Evolutionary conservation across 1,140 invertebrate species (phyloP), one percentile per base, ranked within the genome.

Genomic region (Alviniconcha marisindica): DNA sequence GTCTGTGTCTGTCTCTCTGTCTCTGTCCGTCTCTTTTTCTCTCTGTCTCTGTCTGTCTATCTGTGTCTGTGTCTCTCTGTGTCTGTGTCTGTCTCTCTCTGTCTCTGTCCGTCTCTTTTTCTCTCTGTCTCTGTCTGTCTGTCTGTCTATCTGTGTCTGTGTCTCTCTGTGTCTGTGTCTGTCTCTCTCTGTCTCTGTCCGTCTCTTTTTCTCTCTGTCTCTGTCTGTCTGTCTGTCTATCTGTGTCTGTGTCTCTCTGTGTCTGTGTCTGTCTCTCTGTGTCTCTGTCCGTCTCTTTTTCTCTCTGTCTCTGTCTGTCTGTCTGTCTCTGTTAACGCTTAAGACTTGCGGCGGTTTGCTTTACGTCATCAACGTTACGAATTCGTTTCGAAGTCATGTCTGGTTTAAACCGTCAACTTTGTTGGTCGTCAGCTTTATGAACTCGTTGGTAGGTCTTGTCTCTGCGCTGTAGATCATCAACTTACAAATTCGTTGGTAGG

Each of bases 111-210:
- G 15, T 78, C 77, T 78, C 48, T 56, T 31, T 78, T 44, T 78
- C 36, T 38, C 48, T 78, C 77, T 38, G 14, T 80, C 28, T 80
- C 18, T 63, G 12, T 80, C 56, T 80, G 14, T n/a, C 56, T 80
- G 31, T 60, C 3, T 51, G 31, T 77, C 44, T 48, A 18, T 77
- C 78, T 80, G 18, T 63, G 24, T 38, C 56, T 44, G 18, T 80
- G 31, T 60, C 33, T 28, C 56, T 63, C 48, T 63, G 24, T 63
- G 12, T 80, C 51, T 80, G 18, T 24, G 4, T 60, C 44, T 80
- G 14, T 63, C 56, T 80, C 38, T 48, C 40, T 77, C 42, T 28
- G 71, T 15, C 33, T 74, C 15, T 33, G 42, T 74, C 4, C 28
- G 21, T 54, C 33, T 82, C 14, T 71, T 69, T 71, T 28, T 33